Evolutionary conservation across 2,113 vertebrate species (phyloP).

Genomic region (Xenopus tropicalis): UCB_Xtro_10.0 CM004443.2:19639001-19639500

Average conservation of each 20-base stretch:
- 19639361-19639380: constrained; percentile 54
- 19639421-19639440: constrained; percentile 53
- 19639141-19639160: constrained; percentile 68
- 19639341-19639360: constrained; percentile 77
- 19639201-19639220: constrained; percentile 47
- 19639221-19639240: constrained; percentile 40
- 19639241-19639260: constrained; percentile 50
- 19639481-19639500: constrained; percentile 50
- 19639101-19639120: constrained; percentile 42
- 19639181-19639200: constrained; percentile 56
- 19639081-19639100: constrained; percentile 47
- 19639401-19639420: constrained; percentile 55
- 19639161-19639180: constrained; percentile 59
- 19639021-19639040: constrained; percentile 62
- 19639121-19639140: constrained; percentile 57
- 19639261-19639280: constrained; percentile 51
- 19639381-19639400: constrained; percentile 62
- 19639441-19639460: constrained; percentile 61
- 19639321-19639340: constrained; percentile 64
- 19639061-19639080: constrained; percentile 61
- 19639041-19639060: constrained; percentile 74
- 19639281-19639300: constrained; percentile 62
- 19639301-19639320: constrained; percentile 60
- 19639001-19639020: constrained; percentile 52
- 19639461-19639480: constrained; percentile 56